Conservation (phyloP, 2,888 invertebrate genomes). For the Thelaira solivaga region DNA sequence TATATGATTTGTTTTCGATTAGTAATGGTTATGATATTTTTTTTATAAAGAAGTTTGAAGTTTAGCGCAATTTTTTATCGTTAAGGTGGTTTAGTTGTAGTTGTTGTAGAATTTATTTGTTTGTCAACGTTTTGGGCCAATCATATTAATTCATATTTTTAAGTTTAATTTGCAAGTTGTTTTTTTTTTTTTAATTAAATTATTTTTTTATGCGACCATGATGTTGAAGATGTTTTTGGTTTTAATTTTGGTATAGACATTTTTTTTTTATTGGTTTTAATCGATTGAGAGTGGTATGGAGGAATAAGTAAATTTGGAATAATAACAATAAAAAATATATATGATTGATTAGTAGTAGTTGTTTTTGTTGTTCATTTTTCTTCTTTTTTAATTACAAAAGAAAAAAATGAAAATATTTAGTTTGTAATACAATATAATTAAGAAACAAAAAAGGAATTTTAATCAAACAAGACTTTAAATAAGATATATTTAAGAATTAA, state of each 20-base stretch:
- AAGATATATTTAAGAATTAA: conserved; percentile 7
- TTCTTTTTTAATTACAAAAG: conserved; percentile 34
- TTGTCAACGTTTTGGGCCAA: conserved; percentile 17
- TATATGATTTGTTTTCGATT: conserved; percentile 48
- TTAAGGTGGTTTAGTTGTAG: conserved; percentile 56
- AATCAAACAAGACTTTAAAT: conserved; percentile 20
- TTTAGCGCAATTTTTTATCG: conserved; percentile 48
- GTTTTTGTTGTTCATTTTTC: conserved; percentile 20
- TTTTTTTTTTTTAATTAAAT: conserved; percentile 14
- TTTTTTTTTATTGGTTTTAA: conserved; percentile 32
- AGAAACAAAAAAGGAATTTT: background rate
- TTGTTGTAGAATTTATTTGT: conserved; percentile 40
- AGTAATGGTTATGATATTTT: conserved; percentile 41
- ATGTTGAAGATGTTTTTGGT: conserved; percentile 51
- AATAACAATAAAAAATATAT: conserved; percentile 64
- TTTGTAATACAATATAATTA: conserved; percentile 22
- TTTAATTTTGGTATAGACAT: conserved; percentile 15
- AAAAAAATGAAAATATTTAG: conserved; percentile 3
- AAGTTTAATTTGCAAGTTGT: no score
- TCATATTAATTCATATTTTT: conserved; percentile 1
- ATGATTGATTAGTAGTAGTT: conserved; percentile 62
- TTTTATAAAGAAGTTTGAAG: background rate
- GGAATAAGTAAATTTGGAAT: conserved; percentile 63
- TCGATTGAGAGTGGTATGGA: conserved; percentile 56
- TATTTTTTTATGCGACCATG: conserved; percentile 46